These are phyloP conservation scores for Pogonus chalceus DNA, from an alignment of 1,140 invertebrate genomes.

Conservation along the genomic window DNA sequence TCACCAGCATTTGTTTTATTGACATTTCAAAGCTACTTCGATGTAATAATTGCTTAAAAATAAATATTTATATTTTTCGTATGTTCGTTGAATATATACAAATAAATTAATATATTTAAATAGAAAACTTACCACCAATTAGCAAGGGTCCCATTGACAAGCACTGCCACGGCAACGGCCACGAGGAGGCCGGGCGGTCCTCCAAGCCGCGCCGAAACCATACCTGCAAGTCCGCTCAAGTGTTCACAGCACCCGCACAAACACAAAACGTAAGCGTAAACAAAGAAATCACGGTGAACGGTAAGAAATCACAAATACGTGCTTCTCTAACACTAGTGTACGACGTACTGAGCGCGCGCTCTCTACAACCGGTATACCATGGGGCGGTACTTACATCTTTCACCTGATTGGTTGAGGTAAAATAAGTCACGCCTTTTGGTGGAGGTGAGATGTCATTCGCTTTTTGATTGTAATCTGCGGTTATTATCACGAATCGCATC, in stretches of 20 bases:
- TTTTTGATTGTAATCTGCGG: too few relatives aligned
- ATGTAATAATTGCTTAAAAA: too few relatives aligned
- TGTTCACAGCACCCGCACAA: neutral
- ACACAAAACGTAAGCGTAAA: neutral
- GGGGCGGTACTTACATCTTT: neutral
- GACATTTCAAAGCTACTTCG: too few relatives aligned
- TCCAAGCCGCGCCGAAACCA: neutral
- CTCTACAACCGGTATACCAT: neutral
- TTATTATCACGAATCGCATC: too few relatives aligned
- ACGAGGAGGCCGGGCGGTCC: too few relatives aligned
- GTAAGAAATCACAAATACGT: neutral
- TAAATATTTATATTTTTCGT: too few relatives aligned
- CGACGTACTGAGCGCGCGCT: neutral
- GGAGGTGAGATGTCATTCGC: too few relatives aligned
- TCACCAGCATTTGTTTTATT: too few relatives aligned
- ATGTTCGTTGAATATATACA: too few relatives aligned
- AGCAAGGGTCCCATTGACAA: neutral
- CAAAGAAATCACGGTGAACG: neutral
- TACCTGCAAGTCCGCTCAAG: too few relatives aligned
- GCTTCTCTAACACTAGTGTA: too few relatives aligned
- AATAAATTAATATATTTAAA: neutral
- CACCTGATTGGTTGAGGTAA: neutral
- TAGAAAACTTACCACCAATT: conserved; percentile 5
- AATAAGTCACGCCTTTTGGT: too few relatives aligned
- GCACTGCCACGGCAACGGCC: neutral